These are phyloP conservation scores for Xenopus tropicalis DNA, from an alignment of 2,113 vertebrate genomes.

Conservation along the genomic window DNA sequence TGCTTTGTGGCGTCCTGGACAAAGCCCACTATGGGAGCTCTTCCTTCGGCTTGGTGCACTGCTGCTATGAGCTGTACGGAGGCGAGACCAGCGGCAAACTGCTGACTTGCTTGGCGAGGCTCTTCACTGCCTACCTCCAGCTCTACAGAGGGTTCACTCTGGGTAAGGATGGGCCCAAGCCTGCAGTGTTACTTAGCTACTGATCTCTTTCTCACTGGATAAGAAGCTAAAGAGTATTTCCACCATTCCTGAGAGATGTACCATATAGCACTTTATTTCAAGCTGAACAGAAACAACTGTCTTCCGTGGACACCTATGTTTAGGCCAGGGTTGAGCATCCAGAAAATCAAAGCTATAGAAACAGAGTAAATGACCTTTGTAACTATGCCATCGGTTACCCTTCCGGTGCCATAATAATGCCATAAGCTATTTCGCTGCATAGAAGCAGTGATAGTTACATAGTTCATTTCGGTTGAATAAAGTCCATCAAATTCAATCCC, in stretches of 20 bases:
- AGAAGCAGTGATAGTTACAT: too few species aligned
- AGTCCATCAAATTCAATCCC: too few species aligned
- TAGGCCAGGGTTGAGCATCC: too few species aligned
- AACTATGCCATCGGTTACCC: too few species aligned
- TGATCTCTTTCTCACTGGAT: background rate
- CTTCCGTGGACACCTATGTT: too few species aligned
- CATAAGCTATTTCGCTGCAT: too few species aligned
- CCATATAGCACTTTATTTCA: too few species aligned
- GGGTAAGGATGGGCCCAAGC: slow-evolving; percentile 64
- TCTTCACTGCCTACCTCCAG: slow-evolving; percentile 95
- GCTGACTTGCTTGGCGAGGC: slow-evolving; percentile 87
- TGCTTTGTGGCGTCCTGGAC: slow-evolving; percentile 89
- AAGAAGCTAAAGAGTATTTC: background rate
- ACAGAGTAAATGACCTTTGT: too few species aligned
- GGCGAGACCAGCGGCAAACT: slow-evolving; percentile 85
- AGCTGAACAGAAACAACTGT: too few species aligned
- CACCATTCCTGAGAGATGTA: background rate
- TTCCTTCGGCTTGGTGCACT: slow-evolving; percentile 90
- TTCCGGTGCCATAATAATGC: too few species aligned
- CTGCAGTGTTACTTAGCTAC: background rate
- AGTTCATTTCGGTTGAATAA: too few species aligned
- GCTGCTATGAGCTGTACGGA: slow-evolving; percentile 93
- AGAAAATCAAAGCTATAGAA: too few species aligned
- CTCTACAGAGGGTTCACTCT: slow-evolving; percentile 93
- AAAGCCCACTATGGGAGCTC: slow-evolving; percentile 97